These are phyloP conservation scores for Aphelenchoides fujianensis DNA, from an alignment of 1,140 invertebrate species.

Conservation along the genomic window DNA sequence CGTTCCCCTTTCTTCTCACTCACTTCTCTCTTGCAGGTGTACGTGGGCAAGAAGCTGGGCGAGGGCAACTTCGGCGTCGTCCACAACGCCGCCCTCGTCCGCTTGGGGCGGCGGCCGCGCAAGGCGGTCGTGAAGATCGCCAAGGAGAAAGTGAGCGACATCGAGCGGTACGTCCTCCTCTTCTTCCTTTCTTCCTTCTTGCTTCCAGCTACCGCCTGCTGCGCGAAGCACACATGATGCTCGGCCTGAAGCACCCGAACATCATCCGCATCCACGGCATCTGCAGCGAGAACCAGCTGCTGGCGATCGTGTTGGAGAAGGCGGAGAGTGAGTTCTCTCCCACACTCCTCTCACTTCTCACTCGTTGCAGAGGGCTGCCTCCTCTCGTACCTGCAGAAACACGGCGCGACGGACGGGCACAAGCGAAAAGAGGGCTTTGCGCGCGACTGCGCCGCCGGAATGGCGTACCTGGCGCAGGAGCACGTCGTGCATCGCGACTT, in stretches of 20 bases:
- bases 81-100: constrained; percentile 15
- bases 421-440: constrained; percentile 1
- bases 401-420: neutral
- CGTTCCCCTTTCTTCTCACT: too few relatives aligned
- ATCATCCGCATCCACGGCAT: constrained; percentile 37
- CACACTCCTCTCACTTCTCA: neutral
- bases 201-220: constrained; percentile 21
- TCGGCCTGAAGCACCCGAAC: constrained; percentile 31
- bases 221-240: constrained; percentile 35
- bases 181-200: neutral
- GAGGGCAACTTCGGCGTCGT: constrained; percentile 30
- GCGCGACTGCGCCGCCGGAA: constrained; percentile 12
- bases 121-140: constrained; percentile 33
- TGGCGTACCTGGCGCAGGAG: constrained; percentile 27
- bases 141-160: constrained; percentile 14
- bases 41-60: constrained; percentile 26
- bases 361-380: neutral
- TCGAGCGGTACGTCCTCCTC: neutral
- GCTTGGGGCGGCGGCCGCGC: neutral
- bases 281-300: constrained; percentile 25
- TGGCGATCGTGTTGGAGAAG: constrained; percentile 28
- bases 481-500: constrained; percentile 78
- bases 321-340: constrained; percentile 13
- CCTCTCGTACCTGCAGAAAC: neutral
- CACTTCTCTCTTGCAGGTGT: constrained; percentile 22